Conservation (phyloP, 2,888 invertebrate species). For the Dinocampus coccinellae region DNA sequence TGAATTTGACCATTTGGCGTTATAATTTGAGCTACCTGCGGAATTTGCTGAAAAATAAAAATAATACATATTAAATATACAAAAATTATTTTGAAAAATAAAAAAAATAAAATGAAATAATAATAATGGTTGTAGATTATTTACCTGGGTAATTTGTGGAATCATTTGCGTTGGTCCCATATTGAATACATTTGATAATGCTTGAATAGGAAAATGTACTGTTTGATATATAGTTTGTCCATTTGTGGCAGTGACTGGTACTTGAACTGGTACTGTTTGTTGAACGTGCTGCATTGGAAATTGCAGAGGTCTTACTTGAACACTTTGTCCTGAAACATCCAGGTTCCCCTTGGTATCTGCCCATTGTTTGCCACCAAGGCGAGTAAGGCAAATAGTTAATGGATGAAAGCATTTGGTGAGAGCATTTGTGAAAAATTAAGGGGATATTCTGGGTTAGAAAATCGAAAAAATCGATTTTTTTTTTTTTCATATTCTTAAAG, state of each 20-base stretch:
- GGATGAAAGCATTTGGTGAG: conserved; percentile 42
- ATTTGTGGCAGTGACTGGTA: conserved; percentile 84
- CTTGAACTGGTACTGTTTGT: conserved; percentile 90
- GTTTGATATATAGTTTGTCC: conserved; percentile 97
- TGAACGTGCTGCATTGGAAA: conserved; percentile 77
- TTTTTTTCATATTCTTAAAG: too few relatives aligned
- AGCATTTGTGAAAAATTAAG: background rate
- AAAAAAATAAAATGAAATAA: too few relatives aligned
- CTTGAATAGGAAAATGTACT: conserved; percentile 92
- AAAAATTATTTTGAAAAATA: too few relatives aligned
- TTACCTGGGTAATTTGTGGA: conserved; percentile 84
- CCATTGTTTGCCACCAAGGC: conserved; percentile 43
- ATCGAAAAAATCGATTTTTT: too few relatives aligned
- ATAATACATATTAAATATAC: background rate
- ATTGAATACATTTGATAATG: conserved; percentile 75
- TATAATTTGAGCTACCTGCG: conserved; percentile 85
- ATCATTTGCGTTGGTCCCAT: conserved; percentile 81
- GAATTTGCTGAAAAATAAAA: conserved; percentile 72
- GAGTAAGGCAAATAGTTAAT: conserved; percentile 42
- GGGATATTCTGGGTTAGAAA: too few relatives aligned
- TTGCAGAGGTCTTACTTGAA: conserved; percentile 79
- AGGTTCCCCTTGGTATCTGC: conserved; percentile 55
- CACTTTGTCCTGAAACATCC: conserved; percentile 76
- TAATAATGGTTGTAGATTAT: background rate
- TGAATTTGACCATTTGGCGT: conserved; percentile 91